These are phyloP conservation scores for Platichthys flesus DNA, from an alignment of 2,113 vertebrate species.

Conservation along the genomic window DNA sequence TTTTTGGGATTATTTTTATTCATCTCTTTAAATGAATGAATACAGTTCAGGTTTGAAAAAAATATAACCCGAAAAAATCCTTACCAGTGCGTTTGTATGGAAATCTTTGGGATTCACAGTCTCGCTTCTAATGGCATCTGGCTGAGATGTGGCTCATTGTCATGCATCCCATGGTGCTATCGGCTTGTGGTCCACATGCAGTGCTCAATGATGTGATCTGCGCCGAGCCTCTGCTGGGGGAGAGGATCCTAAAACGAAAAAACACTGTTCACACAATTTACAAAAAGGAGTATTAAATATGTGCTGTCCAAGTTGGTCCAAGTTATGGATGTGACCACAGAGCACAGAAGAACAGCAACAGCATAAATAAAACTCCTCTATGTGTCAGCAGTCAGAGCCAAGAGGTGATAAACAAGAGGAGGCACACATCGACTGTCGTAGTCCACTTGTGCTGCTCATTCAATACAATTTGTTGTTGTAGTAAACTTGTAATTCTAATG, in stretches of 20 bases:
- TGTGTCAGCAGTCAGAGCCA: slow-evolving; percentile 9
- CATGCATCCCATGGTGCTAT: slow-evolving; percentile 67
- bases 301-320: slow-evolving; percentile 6
- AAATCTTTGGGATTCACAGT: slow-evolving; percentile 46
- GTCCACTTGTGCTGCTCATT: slow-evolving; percentile 10
- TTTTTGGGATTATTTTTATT: not conserved
- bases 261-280: slow-evolving; percentile 34
- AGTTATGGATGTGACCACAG: slow-evolving; percentile 33
- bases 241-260: slow-evolving; percentile 47
- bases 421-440: not conserved
- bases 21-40: slow-evolving; percentile 21
- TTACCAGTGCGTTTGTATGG: not conserved
- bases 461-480: not conserved
- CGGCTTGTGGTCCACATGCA: slow-evolving; percentile 67
- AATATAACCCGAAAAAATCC: not conserved
- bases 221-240: slow-evolving; percentile 35
- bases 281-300: slow-evolving; percentile 33
- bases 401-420: slow-evolving; percentile 11
- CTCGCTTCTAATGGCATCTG: slow-evolving; percentile 64
- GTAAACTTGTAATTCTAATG: not conserved
- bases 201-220: slow-evolving; percentile 68
- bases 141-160: slow-evolving; percentile 72
- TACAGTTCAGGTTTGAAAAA: not conserved
- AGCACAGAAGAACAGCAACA: slow-evolving; percentile 14
- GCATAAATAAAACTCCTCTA: not conserved